Conservation (phyloP, 2,888 invertebrate genomes). For the Agriopis leucophaearia region DNA sequence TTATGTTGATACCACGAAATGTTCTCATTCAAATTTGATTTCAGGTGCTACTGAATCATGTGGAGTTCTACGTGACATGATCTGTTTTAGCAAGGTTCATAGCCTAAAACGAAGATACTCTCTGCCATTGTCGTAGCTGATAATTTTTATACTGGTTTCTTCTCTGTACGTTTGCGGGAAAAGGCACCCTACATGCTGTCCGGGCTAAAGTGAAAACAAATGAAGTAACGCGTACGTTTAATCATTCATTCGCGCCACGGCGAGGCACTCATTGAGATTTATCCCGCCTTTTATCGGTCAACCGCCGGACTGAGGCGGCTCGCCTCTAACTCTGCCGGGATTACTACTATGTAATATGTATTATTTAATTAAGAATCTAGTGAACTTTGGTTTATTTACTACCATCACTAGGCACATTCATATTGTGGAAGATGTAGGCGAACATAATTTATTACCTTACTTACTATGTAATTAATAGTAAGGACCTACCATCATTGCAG, state of each 20-base stretch:
- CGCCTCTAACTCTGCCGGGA: slow-evolving; percentile 38
- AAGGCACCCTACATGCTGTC: slow-evolving; percentile 66
- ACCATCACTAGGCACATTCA: not conserved
- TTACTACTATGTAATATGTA: slow-evolving; percentile 46
- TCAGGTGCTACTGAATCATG: no score
- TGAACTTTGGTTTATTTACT: slow-evolving; percentile 10
- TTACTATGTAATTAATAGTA: no score
- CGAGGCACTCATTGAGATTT: slow-evolving; percentile 77
- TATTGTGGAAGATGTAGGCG: not conserved
- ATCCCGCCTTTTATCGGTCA: slow-evolving; percentile 71
- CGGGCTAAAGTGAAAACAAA: slow-evolving; percentile 82
- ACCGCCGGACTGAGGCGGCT: slow-evolving; percentile 46
- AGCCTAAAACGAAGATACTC: not conserved
- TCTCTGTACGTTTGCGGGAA: slow-evolving; percentile 22
- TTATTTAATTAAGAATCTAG: slow-evolving; percentile 34
- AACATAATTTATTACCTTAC: slow-evolving; percentile 1
- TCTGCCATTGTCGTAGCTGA: not conserved
- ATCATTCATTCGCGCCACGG: slow-evolving; percentile 78
- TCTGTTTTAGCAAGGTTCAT: not conserved
- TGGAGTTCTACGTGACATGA: no score
- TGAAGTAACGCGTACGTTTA: slow-evolving; percentile 79
- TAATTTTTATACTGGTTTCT: slow-evolving; percentile 17
- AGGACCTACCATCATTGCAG: no score
- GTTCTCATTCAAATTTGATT: no score
- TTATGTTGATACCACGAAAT: no score